Evolutionary conservation across 2,888 invertebrate genomes (phyloP).

Genomic region (Ormyrus pomaceus): DNA sequence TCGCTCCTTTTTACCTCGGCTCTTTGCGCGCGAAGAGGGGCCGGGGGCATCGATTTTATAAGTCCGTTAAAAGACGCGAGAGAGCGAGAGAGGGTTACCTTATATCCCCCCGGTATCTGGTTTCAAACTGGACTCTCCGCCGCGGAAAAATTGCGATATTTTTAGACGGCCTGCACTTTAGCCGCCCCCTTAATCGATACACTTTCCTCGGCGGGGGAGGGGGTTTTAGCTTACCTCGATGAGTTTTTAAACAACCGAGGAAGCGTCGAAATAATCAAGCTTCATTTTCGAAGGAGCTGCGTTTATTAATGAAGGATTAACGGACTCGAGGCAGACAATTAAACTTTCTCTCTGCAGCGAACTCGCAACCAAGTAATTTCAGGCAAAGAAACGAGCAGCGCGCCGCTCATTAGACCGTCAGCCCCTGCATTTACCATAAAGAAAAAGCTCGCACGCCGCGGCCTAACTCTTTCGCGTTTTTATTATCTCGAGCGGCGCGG

Average conservation of each 20-base stretch:
- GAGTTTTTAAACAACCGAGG: no score
- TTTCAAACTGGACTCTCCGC: slow-evolving; percentile 8
- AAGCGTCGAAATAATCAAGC: no score
- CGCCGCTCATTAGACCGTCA: no score
- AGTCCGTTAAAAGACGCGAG: slow-evolving; percentile 14
- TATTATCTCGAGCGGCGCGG: slow-evolving; percentile 4
- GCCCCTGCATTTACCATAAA: no score
- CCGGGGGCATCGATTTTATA: slow-evolving; percentile 21
- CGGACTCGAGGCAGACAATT: no score
- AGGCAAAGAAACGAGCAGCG: no score
- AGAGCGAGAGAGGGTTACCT: background rate
- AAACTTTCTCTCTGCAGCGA: no score
- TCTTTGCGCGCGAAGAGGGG: background rate
- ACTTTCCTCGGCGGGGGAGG: background rate
- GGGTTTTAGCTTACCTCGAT: no score
- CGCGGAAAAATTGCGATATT: slow-evolving; percentile 27
- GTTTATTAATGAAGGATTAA: no score
- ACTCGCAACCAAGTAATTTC: no score
- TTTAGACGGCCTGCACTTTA: slow-evolving; percentile 5
- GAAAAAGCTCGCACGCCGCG: background rate
- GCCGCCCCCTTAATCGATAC: slow-evolving; percentile 9
- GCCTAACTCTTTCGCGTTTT: slow-evolving; percentile 16
- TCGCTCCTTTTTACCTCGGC: background rate
- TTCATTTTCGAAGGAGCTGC: no score
- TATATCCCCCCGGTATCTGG: background rate